A percentile compares a stretch with the other conserved stretches of the same genome.
phyloP scores from a whole-genome alignment of 1,140 invertebrate genomes.

The Temnothorax nylanderi region DNA sequence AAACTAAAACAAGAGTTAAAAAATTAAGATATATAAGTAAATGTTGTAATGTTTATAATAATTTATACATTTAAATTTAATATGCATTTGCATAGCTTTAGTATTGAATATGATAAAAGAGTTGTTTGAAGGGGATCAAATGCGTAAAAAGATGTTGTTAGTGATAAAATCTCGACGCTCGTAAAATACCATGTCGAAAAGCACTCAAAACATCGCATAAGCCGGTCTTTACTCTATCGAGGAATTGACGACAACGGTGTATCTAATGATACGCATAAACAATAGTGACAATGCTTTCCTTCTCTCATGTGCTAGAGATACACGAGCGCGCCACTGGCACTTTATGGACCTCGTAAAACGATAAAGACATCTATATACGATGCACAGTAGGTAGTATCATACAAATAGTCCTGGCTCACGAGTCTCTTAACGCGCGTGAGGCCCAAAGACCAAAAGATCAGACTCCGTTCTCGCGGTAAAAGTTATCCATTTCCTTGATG shows the following conservation, averaged over 20 bases:
- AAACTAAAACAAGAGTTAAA: not conserved
- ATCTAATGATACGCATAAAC: constrained; percentile 79
- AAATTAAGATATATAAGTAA: not conserved
- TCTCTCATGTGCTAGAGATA: constrained; percentile 57
- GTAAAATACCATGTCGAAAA: constrained; percentile 3
- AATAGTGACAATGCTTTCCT: constrained; percentile 68
- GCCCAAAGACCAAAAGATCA: not conserved
- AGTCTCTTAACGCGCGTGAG: not conserved
- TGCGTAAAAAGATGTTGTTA: not conserved
- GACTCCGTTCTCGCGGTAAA: not conserved
- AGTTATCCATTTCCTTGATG: not conserved
- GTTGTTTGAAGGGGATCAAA: not conserved
- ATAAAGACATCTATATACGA: constrained; percentile 79
- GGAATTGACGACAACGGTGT: constrained; percentile 66
- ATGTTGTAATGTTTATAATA: not conserved
- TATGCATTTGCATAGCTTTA: not conserved
- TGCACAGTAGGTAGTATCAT: constrained; percentile 35
- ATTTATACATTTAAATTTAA: not conserved
- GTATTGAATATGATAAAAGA: not conserved
- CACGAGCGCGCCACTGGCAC: constrained; percentile 64
- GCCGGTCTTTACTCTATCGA: not conserved
- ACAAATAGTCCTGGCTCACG: constrained; percentile 21
- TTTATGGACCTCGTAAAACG: constrained; percentile 80
- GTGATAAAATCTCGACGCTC: not conserved
- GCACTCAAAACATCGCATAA: constrained; percentile 23